Evolutionary conservation across 2,113 vertebrate genomes (phyloP).

Genomic region (Sturnus vulgaris): DNA sequence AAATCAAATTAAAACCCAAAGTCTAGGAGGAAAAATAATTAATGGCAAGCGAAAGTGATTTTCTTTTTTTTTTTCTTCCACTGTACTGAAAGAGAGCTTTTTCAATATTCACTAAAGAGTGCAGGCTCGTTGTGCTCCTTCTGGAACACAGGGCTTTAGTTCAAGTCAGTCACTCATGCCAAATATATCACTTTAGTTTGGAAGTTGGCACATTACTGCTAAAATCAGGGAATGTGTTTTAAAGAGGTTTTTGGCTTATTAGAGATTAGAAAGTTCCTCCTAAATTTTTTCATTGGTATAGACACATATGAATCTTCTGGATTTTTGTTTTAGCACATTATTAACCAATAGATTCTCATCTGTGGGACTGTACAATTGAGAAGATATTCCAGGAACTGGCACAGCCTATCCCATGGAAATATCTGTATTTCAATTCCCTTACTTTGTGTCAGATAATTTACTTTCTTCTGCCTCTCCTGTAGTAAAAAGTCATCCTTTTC

Average conservation of each 20-base stretch:
- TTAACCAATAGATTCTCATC: not conserved
- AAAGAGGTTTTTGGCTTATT: not conserved
- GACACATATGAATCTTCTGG: not conserved
- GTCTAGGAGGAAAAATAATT: not conserved
- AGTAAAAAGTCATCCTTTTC: not conserved
- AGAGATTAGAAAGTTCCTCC: not conserved
- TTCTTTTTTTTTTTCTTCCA: not conserved
- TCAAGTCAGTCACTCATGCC: not conserved
- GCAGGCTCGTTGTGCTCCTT: not conserved
- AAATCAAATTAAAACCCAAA: rapidly evolving
- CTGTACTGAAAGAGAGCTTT: not conserved
- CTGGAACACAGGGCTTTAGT: not conserved
- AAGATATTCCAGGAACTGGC: not conserved
- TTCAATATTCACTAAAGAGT: not conserved
- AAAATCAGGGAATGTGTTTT: not conserved
- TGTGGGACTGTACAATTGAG: not conserved
- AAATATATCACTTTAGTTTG: not conserved
- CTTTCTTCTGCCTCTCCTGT: not conserved
- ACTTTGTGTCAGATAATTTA: not conserved
- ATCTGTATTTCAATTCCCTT: not conserved
- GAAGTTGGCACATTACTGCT: not conserved
- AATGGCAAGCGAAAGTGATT: not conserved
- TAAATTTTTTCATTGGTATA: not conserved
- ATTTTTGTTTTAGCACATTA: not conserved
- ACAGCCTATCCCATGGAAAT: not conserved